Conservation (phyloP, 2,113 vertebrate species). For the Pollimyrus isidori region DNA sequence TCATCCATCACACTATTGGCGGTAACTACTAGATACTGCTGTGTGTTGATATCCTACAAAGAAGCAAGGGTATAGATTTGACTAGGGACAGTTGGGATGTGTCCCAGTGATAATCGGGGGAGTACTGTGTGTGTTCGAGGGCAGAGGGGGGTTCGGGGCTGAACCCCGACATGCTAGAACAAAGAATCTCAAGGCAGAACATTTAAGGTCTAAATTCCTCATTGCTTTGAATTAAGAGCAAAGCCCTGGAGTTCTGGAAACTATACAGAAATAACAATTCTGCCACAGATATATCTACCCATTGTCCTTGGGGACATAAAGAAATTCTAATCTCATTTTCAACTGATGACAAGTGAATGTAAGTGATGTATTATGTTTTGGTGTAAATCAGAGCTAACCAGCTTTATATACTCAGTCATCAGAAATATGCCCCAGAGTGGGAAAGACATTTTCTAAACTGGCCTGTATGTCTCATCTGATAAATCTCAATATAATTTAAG, state of each 20-base stretch:
- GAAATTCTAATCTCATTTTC: not conserved
- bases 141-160: not conserved
- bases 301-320: not conserved
- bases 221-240: not conserved
- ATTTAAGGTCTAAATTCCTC: not conserved
- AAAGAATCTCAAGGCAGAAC: not conserved
- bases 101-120: not conserved
- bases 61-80: not conserved
- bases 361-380: not conserved
- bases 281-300: not conserved
- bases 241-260: not conserved
- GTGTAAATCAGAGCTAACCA: not conserved
- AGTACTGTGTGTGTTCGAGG: not conserved
- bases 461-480: not conserved
- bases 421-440: not conserved
- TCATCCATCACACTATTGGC: not conserved
- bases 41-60: not conserved
- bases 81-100: not conserved
- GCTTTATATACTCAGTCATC: not conserved
- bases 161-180: not conserved
- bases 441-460: not conserved
- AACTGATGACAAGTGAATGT: not conserved
- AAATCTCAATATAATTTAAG: not conserved
- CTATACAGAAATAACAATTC: not conserved
- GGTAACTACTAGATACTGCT: not conserved